Evolutionary conservation across 1,140 invertebrate genomes (phyloP).

Genomic region (Tachypleus tridentatus): DNA sequence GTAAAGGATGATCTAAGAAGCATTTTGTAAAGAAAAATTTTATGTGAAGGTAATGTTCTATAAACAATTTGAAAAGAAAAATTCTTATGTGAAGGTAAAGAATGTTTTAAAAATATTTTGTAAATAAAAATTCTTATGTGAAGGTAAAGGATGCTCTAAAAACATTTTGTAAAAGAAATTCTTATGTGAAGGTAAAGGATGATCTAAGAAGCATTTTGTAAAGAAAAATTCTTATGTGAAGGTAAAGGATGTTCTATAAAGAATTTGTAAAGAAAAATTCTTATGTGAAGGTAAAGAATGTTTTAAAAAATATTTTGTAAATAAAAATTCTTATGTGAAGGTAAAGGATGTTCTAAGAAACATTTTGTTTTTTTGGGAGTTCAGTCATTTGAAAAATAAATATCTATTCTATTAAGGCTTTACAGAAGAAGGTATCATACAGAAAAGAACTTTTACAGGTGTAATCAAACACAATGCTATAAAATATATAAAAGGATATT

Average conservation of each 20-base stretch:
- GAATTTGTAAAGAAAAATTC: background rate
- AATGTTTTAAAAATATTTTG: no score
- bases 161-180: background rate
- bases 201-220: no score
- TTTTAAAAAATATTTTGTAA: no score
- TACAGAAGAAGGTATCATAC: no score
- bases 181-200: background rate
- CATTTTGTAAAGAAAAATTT: background rate
- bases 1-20: background rate
- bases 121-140: slow-evolving; percentile 43
- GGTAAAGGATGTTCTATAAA: background rate
- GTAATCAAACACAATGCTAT: no score
- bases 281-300: background rate
- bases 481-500: no score
- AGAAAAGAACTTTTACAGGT: no score
- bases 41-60: background rate
- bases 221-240: background rate
- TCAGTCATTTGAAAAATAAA: no score
- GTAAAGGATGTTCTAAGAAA: background rate
- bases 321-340: background rate
- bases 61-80: background rate
- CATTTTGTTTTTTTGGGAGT: no score
- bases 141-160: background rate
- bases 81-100: background rate
- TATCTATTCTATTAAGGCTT: no score